Base-by-base conservation (phyloP, 2,797 vertebrate species). In the Danio aesculapii region DNA sequence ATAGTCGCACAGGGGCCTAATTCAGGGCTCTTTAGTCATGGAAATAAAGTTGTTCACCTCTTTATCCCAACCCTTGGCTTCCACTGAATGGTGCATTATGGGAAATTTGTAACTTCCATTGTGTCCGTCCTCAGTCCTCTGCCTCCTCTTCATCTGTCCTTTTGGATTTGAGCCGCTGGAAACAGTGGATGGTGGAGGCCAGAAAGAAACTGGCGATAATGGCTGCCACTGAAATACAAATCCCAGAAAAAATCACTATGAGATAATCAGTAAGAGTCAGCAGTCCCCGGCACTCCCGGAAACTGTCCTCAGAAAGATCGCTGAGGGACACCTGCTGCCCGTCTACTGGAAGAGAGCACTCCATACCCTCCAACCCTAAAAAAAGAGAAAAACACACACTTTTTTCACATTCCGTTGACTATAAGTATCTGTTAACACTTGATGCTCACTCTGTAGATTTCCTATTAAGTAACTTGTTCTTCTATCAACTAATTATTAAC, bases 181-280 rank as follows among this genome's bases (percentile, higher is more conserved):
- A 96, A 86, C 96, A 98, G 89, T 97, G 95, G 55, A 97, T 96
- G 12, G 96, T 94, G 1, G 95, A 96, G 21, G 97, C 97, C 81
- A 98, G 91, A 89, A 98, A 95, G 90, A 98, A 98, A 90, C 97
- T 98, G 79, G 95, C 94, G 11, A 96, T 89, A 77, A 98, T 98
- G 84, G 97, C 97, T 0, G 92, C 96, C 1, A 97, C 93, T 50
- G 96, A 97, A 79, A 98, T 96, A 0, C 93, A 95, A 0, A 98
- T 96, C 4, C 97, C 97, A 0, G 97, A 97, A 91, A 98, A 98
- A 89, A 98, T 95, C 89, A 98, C 96, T 78, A 98, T 95, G 46
- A 98, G 92, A 87, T 96, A 95, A 92, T 98, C 97, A 0, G 94
- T 96, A 85, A 97, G 85, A 0, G 96, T 95, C 79, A 98, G 93